Base-by-base conservation (phyloP, 2,113 vertebrate species). In the Otus sunia region DNA sequence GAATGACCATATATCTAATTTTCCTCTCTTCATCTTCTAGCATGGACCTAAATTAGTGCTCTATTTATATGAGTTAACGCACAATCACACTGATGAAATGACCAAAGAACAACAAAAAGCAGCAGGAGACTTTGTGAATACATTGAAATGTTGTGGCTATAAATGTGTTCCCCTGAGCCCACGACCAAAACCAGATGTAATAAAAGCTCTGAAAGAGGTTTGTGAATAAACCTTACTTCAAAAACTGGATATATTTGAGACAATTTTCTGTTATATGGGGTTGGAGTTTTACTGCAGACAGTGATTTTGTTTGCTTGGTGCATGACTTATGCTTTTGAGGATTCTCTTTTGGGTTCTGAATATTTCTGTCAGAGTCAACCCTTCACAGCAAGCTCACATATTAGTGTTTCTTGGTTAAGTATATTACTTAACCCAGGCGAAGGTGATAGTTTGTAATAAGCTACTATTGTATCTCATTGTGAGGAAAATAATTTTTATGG, bases 21-120 rank as follows among this genome's bases (percentile, higher is more conserved):
- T 56, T 86, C 9, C 26, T 5, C 3, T 64, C 34, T 82, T 88
- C 36, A 25, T 96, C 63, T 96, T 96, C 39, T 95, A 99, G 99
- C 99, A 99, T 53, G 99, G 99, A 55, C 99, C 99, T 78, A 99
- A 99, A 96, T 92, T 99, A 97, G 98, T 98, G 26, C 98, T 99
- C 5, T 99, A 99, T 94, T 98, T 99, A 58, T 99, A 98, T n/a
- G 99, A 99, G 92, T 95, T 99, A 98, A 97, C 99, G 76, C 98
- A 99, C 45, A 98, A 98, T 94, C 99, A 99, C 97, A 98, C 96
- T 7, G 98, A 99, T 76, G 96, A 97, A 80, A 97, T 99, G 95
- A 99, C 97, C 78, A 98, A 98, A 95, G 99, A 99, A 39, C 98
- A 99, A n/a, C 98, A 98, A 92, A 95, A 41, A 20, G 90, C 98